Percentiles rank a stretch among this genome's conserved stretches.
These are phyloP conservation scores for Pantherophis guttatus DNA, from an alignment of 2,113 vertebrate species.

Conservation along the genomic window DNA sequence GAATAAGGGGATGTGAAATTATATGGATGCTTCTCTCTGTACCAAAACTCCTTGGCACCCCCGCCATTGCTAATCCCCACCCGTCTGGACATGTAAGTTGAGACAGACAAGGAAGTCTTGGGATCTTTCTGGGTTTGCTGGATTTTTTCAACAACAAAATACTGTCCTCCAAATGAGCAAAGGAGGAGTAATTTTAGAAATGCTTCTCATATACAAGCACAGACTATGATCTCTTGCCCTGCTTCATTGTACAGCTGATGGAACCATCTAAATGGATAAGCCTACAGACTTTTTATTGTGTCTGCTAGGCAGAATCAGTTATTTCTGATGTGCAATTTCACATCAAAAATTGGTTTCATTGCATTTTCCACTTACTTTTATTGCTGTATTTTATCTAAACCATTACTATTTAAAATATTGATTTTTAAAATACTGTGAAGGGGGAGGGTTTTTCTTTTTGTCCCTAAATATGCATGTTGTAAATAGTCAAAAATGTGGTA, in stretches of 20 bases:
- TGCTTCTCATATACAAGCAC: neutral
- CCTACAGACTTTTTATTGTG: neutral
- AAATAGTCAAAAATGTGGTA: neutral
- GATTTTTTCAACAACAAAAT: conserved; percentile 32
- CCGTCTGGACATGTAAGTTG: neutral
- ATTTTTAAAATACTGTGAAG: neutral
- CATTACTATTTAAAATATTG: neutral
- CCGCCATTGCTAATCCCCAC: neutral
- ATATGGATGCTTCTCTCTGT: neutral
- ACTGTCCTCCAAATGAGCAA: conserved; percentile 5
- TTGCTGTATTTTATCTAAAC: neutral
- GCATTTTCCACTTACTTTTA: neutral
- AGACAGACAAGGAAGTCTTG: neutral
- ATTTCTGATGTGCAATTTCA: neutral
- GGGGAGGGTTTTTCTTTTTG: neutral
- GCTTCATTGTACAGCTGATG: neutral
- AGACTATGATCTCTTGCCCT: neutral
- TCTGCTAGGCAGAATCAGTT: neutral
- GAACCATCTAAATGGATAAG: neutral
- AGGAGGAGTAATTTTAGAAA: neutral
- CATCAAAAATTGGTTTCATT: neutral
- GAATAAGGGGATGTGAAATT: neutral
- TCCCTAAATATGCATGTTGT: neutral
- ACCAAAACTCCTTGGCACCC: conserved; percentile 3
- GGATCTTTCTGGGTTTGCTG: neutral